phyloP scores from a whole-genome alignment of 1,140 invertebrate genomes.

The Sycobia sp. region DNA sequence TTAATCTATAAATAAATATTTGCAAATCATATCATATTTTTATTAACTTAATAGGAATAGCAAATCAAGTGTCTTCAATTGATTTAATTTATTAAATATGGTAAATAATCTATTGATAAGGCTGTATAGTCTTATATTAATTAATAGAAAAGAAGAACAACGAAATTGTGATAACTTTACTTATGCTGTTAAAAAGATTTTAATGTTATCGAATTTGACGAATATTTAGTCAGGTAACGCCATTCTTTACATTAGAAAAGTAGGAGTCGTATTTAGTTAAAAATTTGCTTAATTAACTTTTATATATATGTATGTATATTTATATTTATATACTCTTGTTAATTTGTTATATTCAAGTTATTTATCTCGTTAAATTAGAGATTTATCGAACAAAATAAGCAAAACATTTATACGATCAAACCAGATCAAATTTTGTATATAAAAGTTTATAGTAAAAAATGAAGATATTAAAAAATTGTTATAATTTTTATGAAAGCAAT shows the following conservation, averaged over 20 bases:
- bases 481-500: conserved; percentile 3
- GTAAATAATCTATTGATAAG: background rate
- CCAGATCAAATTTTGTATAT: background rate
- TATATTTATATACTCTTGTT: background rate
- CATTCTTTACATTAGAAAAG: conserved; percentile 7
- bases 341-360: too few relatives aligned
- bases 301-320: conserved; percentile 12
- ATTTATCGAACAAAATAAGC: too few relatives aligned
- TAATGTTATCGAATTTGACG: background rate
- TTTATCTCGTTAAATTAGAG: too few relatives aligned
- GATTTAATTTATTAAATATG: conserved; percentile 43
- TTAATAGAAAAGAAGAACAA: background rate
- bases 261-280: background rate
- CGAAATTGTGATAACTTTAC: conserved; percentile 15
- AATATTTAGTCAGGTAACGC: conserved; percentile 1
- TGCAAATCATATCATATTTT: conserved; percentile 2
- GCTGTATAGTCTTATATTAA: too few relatives aligned
- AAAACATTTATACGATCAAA: too few relatives aligned
- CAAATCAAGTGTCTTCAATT: conserved; percentile 59
- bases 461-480: background rate
- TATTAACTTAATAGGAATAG: conserved; percentile 50
- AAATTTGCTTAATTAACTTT: conserved; percentile 1
- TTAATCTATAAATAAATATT: conserved; percentile 8
- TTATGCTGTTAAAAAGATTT: conserved; percentile 2
- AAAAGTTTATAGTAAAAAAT: background rate